A percentile compares a stretch with the other conserved stretches of the same genome.
These are phyloP conservation scores for Remorina albescens DNA, from an alignment of 2,797 vertebrate genomes.

Conservation along the genomic window DNA sequence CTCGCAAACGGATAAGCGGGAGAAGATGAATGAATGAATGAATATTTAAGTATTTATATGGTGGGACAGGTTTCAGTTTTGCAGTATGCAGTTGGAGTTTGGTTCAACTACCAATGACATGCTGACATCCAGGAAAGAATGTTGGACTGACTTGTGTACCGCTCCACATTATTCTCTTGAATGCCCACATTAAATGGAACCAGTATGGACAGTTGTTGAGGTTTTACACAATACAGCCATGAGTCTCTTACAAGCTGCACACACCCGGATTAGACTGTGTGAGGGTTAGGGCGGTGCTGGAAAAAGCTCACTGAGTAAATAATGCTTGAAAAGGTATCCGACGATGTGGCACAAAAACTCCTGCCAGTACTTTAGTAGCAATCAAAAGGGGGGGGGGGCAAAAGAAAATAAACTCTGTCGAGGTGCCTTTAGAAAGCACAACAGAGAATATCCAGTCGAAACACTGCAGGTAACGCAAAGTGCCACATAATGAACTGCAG, in stretches of 20 bases:
- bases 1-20: no score
- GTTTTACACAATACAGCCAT: constrained; percentile 18
- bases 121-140: background rate
- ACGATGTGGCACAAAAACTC: constrained; percentile 24
- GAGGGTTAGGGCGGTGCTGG: constrained; percentile 45
- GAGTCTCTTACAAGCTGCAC: constrained; percentile 6
- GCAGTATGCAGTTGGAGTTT: background rate
- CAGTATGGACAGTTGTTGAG: constrained; percentile 9
- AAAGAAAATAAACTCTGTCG: constrained; percentile 50
- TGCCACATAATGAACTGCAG: constrained; percentile 35
- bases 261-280: constrained; percentile 28
- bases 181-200: background rate
- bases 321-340: constrained; percentile 47
- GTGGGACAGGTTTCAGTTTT: background rate
- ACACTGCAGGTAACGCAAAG: constrained; percentile 41
- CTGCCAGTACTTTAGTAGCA: background rate
- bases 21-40: no score
- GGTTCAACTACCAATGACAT: background rate
- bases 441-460: constrained; percentile 22
- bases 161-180: background rate
- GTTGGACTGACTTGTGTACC: background rate
- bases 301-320: constrained; percentile 41
- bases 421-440: constrained; percentile 18
- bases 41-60: no score
- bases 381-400: background rate